phyloP scores from a whole-genome alignment of 2,113 vertebrate genomes.

The Bucco capensis region DNA sequence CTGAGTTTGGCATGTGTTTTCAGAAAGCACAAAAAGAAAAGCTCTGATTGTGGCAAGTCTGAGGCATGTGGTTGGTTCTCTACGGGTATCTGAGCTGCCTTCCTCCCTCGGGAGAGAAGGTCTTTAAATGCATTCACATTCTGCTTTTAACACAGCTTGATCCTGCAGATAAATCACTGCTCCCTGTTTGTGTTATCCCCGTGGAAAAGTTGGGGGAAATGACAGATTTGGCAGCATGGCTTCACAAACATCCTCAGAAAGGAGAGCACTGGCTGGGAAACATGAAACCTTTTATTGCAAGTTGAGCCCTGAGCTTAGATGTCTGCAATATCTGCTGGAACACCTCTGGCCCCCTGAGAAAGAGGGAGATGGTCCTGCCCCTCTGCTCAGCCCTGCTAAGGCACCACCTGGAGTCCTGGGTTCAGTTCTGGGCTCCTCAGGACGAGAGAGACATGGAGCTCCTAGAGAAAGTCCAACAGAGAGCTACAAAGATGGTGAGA shows the following conservation, averaged over 20 bases:
- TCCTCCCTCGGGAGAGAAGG: neutral
- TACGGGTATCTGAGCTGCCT: neutral
- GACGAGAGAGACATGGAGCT: too few species aligned
- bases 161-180: conserved; percentile 18
- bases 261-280: neutral
- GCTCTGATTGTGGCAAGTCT: neutral
- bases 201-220: conserved; percentile 42
- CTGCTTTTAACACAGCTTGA: neutral
- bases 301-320: neutral
- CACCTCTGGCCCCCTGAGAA: neutral
- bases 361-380: too few species aligned
- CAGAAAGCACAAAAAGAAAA: neutral
- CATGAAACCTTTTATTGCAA: neutral
- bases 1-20: neutral
- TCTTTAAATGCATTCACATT: neutral
- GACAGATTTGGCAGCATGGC: neutral
- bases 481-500: too few species aligned
- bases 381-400: too few species aligned
- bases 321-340: neutral
- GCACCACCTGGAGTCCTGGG: too few species aligned
- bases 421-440: too few species aligned
- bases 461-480: too few species aligned
- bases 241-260: conserved; percentile 20
- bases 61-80: neutral
- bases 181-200: conserved; percentile 20